Evolutionary conservation across 2,888 invertebrate genomes (phyloP), one percentile per base, ranked within the genome.

Genomic region (Drosophila cognata): DNA sequence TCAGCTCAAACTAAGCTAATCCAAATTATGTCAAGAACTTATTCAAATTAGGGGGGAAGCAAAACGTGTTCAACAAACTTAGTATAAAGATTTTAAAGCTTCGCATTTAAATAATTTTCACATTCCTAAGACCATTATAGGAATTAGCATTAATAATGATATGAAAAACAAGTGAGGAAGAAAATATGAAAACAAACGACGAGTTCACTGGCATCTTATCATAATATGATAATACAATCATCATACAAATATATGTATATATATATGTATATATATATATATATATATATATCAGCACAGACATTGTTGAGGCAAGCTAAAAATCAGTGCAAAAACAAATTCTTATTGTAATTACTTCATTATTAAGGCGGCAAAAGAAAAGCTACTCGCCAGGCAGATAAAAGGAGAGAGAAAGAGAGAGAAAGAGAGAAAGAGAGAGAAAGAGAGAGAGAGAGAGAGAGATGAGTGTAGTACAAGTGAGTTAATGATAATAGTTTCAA

Each of bases 401-500:
- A 35, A 3, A 35, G 10, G 6, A 16, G 10, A n/a, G 5, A n/a
- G 21, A 36, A 1, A 16, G 16, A 16, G 21, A 33, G 21, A 21
- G 4, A 13, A 16, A 16, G 21, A 10, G 10, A 3, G 25, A 25
- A 5, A 5, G 2, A 5, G 53, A 6, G 35, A 16, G 11, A 4
- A 13, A 8, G 16, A 0, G 28, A 7, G 2, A 0, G 16, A 0
- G 28, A 28, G 61, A 38, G 31, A 31, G 63, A 21, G 53, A 43
- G 62, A 58, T 63, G 63, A 73, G 73, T 69, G 68, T 51, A 36
- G 70, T 78, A 59, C 77, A 84, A 79, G 50, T 70, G 66, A 86
- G 84, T 69, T 85, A 88, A 88, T 85, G 85, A 85, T 85, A 86
- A 85, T 85, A 81, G 85, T 86, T 86, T 88, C 88, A 88, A 88